Conservation (phyloP, 2,888 invertebrate genomes). For the Lagria hirta region DNA sequence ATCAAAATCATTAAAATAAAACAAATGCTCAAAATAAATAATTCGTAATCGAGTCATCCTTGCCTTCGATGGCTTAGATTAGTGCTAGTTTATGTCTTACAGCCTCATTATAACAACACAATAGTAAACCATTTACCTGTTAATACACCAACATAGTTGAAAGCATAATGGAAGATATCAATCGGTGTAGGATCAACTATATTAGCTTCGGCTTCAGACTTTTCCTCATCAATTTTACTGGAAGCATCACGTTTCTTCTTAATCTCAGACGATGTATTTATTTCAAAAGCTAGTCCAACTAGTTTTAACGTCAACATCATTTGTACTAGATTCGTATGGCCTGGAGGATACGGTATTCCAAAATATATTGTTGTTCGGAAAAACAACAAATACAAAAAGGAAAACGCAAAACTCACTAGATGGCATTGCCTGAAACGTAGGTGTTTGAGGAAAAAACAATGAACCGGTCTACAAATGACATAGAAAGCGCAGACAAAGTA, state of each 20-base stretch:
- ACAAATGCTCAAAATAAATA: too few species aligned
- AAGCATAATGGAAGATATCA: conserved; percentile 83
- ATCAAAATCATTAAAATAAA: too few species aligned
- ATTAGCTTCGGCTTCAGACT: conserved; percentile 52
- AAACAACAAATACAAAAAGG: conserved; percentile 87
- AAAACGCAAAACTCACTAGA: conserved; percentile 72
- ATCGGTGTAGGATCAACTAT: conserved; percentile 60
- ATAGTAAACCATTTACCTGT: too few species aligned
- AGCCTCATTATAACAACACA: too few species aligned
- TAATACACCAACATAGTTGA: conserved; percentile 87
- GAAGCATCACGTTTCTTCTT: conserved; percentile 53
- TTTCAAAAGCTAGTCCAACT: conserved; percentile 89
- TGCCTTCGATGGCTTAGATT: too few species aligned
- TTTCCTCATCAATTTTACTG: conserved; percentile 44
- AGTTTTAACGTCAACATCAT: conserved; percentile 91
- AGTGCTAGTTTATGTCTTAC: too few species aligned
- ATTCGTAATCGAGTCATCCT: too few species aligned
- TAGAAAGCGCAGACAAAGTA: too few species aligned
- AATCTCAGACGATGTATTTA: conserved; percentile 67
- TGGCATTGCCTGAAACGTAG: conserved; percentile 71
- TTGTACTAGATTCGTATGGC: conserved; percentile 88
- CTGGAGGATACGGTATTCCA: conserved; percentile 75
- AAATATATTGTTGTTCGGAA: conserved; percentile 79
- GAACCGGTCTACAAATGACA: conserved; percentile 10
- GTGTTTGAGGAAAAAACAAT: too few species aligned